Percentiles rank a stretch among this genome's conserved stretches.
phyloP scores from a whole-genome alignment of 2,113 vertebrate genomes.

The Xenotilapia longispinis region DNA sequence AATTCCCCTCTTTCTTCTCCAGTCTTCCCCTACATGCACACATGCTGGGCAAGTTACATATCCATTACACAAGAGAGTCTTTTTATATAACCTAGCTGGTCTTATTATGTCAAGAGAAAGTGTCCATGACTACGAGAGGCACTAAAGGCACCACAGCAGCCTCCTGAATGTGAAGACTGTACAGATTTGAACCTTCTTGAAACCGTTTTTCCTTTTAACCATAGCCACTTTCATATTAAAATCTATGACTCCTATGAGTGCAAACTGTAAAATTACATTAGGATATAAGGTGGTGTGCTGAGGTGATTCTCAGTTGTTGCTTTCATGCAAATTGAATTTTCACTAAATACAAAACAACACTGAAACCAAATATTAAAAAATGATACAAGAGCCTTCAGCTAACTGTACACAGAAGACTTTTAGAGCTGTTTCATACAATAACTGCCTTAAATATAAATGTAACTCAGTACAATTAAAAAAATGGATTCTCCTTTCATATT shows the following conservation, averaged over 20 bases:
- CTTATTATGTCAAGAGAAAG: constrained; percentile 54
- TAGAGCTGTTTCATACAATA: background rate
- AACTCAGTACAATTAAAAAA: background rate
- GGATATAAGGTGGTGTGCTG: background rate
- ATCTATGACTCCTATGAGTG: background rate
- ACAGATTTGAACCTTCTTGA: background rate
- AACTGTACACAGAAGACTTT: background rate
- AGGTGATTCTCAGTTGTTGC: background rate
- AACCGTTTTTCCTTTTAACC: background rate
- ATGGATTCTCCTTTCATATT: background rate
- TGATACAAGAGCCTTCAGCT: background rate
- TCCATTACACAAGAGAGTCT: constrained; percentile 55
- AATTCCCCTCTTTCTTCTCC: background rate
- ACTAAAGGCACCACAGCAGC: background rate
- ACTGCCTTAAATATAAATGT: background rate
- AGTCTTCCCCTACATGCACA: background rate
- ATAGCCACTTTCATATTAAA: background rate
- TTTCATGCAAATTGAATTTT: background rate
- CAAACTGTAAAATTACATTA: background rate
- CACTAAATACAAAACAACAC: background rate
- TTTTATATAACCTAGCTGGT: constrained; percentile 58
- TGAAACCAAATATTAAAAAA: background rate
- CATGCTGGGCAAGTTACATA: constrained; percentile 20
- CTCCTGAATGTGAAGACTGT: background rate
- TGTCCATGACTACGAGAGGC: constrained; percentile 5